phyloP scores from a whole-genome alignment of 2,113 vertebrate genomes.

The Tor tambroides region DNA sequence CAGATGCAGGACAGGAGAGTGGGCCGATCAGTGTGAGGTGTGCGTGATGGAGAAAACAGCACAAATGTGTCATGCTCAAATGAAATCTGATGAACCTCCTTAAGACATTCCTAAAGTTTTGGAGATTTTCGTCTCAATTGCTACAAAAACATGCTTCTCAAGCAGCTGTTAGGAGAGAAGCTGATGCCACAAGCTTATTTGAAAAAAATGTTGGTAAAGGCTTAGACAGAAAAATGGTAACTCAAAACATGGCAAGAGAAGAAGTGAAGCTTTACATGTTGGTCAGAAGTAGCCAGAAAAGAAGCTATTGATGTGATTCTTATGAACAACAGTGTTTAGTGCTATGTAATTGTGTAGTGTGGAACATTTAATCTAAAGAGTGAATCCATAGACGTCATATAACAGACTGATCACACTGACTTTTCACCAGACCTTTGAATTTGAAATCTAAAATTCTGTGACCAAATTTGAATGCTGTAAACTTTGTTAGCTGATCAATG shows the following conservation, averaged over 20 bases:
- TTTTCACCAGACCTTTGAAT: neutral
- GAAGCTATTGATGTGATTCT: neutral
- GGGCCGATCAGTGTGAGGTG: neutral
- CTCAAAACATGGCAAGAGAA: constrained; percentile 53
- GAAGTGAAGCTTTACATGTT: neutral
- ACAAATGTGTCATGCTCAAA: constrained; percentile 1
- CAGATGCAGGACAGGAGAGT: neutral
- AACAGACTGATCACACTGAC: constrained; percentile 34
- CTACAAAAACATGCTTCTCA: constrained; percentile 18
- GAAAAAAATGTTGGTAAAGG: constrained; percentile 48
- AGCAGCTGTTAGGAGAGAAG: constrained; percentile 14
- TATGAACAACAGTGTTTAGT: constrained; percentile 41
- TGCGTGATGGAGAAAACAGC: neutral
- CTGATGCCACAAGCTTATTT: constrained; percentile 74
- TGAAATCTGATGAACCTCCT: neutral
- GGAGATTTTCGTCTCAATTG: neutral
- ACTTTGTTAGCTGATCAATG: no score
- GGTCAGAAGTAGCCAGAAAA: neutral
- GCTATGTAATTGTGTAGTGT: neutral
- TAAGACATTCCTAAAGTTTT: neutral
- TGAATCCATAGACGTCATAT: constrained; percentile 51
- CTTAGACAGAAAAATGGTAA: constrained; percentile 68
- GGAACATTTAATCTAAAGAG: constrained; percentile 39
- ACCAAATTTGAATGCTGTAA: no score
- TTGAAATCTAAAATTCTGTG: neutral